A percentile compares a stretch with the other conserved stretches of the same genome.
phyloP scores from a whole-genome alignment of 2,888 invertebrate species.

The Sarcophaga rosellei region DNA sequence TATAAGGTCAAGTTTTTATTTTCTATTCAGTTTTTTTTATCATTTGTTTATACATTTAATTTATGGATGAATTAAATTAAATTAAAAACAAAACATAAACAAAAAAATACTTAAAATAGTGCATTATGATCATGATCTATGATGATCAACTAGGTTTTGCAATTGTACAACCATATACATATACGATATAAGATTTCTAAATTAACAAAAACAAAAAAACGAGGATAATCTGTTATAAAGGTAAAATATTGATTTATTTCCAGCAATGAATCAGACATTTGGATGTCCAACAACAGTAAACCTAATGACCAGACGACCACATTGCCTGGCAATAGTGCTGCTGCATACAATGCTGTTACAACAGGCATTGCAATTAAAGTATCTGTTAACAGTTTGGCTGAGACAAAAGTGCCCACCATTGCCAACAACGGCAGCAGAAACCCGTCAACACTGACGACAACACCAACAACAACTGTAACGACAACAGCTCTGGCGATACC shows the following conservation, averaged over 20 bases:
- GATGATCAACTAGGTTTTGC: no score
- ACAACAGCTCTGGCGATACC: constrained; percentile 37
- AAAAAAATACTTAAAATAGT: no score
- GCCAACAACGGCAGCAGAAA: constrained; percentile 56
- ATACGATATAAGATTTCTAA: not conserved
- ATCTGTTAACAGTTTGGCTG: constrained; percentile 34
- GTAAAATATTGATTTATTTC: constrained; percentile 28
- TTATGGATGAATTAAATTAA: no score
- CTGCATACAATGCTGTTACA: not conserved
- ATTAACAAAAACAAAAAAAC: not conserved
- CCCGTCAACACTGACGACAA: constrained; percentile 53
- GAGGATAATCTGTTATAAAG: not conserved
- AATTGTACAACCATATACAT: no score
- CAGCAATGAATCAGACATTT: constrained; percentile 62
- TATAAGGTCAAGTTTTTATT: no score
- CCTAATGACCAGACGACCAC: not conserved
- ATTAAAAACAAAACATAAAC: no score
- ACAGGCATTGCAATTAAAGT: not conserved
- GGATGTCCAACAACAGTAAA: constrained; percentile 39
- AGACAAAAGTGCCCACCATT: constrained; percentile 43
- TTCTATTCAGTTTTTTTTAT: no score
- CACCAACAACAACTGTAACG: constrained; percentile 56
- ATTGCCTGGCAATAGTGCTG: not conserved
- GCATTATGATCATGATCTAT: no score
- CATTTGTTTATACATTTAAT: no score